Conservation (phyloP, 1,140 invertebrate genomes). For the Chlorops oryzae region DNA sequence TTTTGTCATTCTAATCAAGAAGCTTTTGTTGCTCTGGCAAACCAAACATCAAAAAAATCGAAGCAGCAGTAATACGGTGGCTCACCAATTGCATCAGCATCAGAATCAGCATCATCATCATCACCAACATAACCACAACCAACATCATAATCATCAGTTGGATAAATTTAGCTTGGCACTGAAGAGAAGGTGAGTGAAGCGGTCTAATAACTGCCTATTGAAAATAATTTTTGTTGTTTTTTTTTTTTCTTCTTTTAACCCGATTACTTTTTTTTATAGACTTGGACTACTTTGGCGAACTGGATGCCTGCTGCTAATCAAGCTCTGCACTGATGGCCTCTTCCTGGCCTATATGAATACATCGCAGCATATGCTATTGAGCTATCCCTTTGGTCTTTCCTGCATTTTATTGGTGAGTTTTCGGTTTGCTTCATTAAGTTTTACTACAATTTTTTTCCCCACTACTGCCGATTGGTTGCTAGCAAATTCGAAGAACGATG, state of each 20-base stretch:
- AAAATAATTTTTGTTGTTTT: neutral
- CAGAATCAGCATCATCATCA: neutral
- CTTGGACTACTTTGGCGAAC: conserved; percentile 55
- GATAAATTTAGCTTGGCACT: conserved; percentile 45
- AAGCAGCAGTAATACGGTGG: no score
- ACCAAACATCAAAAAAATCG: no score
- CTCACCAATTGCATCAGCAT: no score
- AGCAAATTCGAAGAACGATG: no score
- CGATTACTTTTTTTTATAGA: conserved; percentile 38
- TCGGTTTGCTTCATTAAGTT: no score
- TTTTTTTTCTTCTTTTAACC: neutral
- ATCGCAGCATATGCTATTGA: conserved; percentile 49
- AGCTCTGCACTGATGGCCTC: conserved; percentile 53
- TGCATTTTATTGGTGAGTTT: conserved; percentile 55
- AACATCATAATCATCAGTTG: conserved; percentile 31
- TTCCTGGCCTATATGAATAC: conserved; percentile 59
- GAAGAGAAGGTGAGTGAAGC: conserved; percentile 30
- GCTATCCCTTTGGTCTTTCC: conserved; percentile 55
- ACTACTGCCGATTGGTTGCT: no score
- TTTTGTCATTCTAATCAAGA: conserved; percentile 50
- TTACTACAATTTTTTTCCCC: no score
- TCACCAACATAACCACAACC: neutral
- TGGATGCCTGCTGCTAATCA: conserved; percentile 54
- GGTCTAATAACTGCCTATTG: neutral
- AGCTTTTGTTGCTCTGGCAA: conserved; percentile 46